Conservation (phyloP, 2,888 invertebrate genomes). For the Drosophila barbarae region DNA sequence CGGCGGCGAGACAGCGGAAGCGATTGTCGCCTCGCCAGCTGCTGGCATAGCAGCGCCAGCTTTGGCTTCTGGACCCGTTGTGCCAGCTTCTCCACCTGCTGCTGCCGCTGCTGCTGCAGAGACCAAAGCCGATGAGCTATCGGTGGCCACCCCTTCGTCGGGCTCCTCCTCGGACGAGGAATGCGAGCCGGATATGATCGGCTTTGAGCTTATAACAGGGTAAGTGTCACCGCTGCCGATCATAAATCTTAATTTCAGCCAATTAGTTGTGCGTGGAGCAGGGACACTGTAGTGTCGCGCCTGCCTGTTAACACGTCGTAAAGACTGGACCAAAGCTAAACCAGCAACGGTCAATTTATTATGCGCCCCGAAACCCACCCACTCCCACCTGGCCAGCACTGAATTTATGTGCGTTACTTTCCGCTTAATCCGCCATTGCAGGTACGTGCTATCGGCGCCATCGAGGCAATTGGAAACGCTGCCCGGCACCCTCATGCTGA, state of each 20-base stretch:
- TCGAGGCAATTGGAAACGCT: slow-evolving; percentile 92
- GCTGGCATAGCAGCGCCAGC: slow-evolving; percentile 38
- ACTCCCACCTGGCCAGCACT: slow-evolving; percentile 36
- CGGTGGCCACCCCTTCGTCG: slow-evolving; percentile 54
- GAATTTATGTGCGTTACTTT: slow-evolving; percentile 66
- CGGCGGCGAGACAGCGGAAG: slow-evolving; percentile 71
- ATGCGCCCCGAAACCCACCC: slow-evolving; percentile 27
- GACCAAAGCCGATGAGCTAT: slow-evolving; percentile 66
- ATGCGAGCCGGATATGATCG: slow-evolving; percentile 93
- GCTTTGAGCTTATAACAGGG: slow-evolving; percentile 94
- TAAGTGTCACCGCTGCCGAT: slow-evolving; percentile 74
- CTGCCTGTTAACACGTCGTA: slow-evolving; percentile 62
- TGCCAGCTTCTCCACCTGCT: slow-evolving; percentile 33
- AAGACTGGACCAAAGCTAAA: slow-evolving; percentile 26
- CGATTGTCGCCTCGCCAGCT: slow-evolving; percentile 41
- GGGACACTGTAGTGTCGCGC: slow-evolving; percentile 34
- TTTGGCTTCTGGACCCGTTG: slow-evolving; percentile 18
- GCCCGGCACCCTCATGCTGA: slow-evolving; percentile 94
- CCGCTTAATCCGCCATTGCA: slow-evolving; percentile 68
- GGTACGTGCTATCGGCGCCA: slow-evolving; percentile 94
- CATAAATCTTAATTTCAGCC: slow-evolving; percentile 49
- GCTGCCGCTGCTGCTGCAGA: slow-evolving; percentile 46
- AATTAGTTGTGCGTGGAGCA: slow-evolving; percentile 52
- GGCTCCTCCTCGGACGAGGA: slow-evolving; percentile 82
- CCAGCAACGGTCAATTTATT: slow-evolving; percentile 24